These are phyloP conservation scores for Ailuropoda melanoleuca DNA, from an alignment of 2,113 vertebrate species.

Conservation along the genomic window DNA sequence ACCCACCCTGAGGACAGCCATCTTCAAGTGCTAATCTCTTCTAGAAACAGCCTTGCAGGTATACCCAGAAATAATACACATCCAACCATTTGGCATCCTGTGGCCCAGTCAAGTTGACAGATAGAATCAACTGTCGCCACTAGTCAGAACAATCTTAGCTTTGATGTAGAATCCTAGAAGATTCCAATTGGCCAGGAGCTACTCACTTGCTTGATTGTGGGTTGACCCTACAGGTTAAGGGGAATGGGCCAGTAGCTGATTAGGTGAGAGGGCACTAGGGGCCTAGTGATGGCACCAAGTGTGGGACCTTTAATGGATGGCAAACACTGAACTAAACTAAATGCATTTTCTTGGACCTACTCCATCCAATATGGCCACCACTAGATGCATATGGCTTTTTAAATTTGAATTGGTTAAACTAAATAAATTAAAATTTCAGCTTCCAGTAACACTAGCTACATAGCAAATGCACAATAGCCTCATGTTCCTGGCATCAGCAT, in stretches of 20 bases:
- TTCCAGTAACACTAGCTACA: background rate
- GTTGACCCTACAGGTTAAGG: background rate
- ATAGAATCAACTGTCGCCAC: background rate
- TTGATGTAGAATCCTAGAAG: background rate
- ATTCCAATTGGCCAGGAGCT: background rate
- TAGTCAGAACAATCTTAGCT: background rate
- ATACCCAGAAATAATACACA: background rate
- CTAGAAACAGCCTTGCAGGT: background rate
- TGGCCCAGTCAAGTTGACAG: background rate
- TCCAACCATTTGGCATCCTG: background rate
- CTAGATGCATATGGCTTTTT: background rate
- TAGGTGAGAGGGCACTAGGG: background rate
- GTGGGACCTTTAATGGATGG: background rate
- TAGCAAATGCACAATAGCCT: background rate
- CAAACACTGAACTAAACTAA: background rate
- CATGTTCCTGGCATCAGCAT: background rate
- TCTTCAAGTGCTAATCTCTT: background rate
- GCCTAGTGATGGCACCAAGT: background rate
- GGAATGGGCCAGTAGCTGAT: background rate
- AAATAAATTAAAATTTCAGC: background rate
- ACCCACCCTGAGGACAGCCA: background rate
- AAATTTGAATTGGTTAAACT: background rate
- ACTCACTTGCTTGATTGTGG: background rate
- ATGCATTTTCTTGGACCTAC: background rate
- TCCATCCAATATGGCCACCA: background rate